Evolutionary conservation across 2,113 vertebrate genomes (phyloP), one percentile per base, ranked within the genome.

Genomic region (Pomatostomus ruficeps): DNA sequence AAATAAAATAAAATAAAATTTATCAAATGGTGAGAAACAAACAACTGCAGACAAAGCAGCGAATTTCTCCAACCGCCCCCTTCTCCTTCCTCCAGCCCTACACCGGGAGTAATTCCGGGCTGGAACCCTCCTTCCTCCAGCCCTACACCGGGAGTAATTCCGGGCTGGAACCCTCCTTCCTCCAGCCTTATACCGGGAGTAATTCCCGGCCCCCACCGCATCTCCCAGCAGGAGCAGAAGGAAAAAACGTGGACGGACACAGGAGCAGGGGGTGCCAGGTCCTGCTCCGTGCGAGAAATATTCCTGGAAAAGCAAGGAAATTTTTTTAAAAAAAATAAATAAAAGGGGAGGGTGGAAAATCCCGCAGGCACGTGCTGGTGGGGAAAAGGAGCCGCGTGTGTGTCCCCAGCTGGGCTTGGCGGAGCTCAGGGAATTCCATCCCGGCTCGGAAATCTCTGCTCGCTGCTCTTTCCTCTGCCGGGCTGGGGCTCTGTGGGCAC

Each of bases 111-210:
- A 96, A 97, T 95, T 82, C 92, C 85, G 25, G 9, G 38, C 81
- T 91, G 22, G 88, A n/a, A n/a, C n/a, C n/a, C 83, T 74, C 85
- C 83, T n/a, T 67, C 74, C 89, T 61, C 81, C 51, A 51, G 14
- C 86, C 91, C 85, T 89, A 54, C 93, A 45, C 88, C 78, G 14
- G 87, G 92, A 93, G 89, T 95, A 96, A 97, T 95, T 82, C 92
- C 85, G 25, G 9, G 38, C 81, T 91, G 22, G 88, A n/a, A n/a
- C n/a, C n/a, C 83, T 74, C 85, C 83, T n/a, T 67, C 74, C 89
- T 61, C 81, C 51, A 51, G 14, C 86, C 91, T 87, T 89, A 54
- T 92, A 45, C 88, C 78, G 14, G 87, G 92, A 93, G 89, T 95
- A 96, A 97, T 95, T 82, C 92, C 85, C 28, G 9, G 38, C 81